Conservation (phyloP, 2,888 invertebrate genomes). For the Meloe dianella region DNA sequence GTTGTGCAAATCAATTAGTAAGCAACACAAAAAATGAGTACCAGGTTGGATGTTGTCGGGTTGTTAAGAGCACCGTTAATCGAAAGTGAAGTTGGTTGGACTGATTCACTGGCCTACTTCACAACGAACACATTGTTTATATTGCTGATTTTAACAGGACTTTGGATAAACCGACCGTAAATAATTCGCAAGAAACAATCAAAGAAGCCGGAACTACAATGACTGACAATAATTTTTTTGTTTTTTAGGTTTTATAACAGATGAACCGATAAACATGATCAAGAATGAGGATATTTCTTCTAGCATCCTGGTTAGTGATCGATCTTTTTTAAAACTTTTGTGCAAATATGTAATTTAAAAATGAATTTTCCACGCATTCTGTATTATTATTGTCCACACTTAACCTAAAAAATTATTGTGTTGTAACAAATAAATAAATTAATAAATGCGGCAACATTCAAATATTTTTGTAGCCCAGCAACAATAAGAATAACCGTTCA, state of each 20-base stretch:
- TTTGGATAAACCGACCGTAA: constrained; percentile 12
- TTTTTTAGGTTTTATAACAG: neutral
- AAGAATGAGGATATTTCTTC: neutral
- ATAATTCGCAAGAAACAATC: neutral
- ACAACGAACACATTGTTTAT: constrained; percentile 34
- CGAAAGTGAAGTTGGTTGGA: constrained; percentile 55
- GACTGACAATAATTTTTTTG: neutral
- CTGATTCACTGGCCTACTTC: constrained; percentile 55
- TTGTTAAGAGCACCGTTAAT: constrained; percentile 49
- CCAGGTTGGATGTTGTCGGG: constrained; percentile 10
- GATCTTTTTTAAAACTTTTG: too few species aligned
- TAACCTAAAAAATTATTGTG: constrained; percentile 33
- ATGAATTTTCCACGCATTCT: neutral
- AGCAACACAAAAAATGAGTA: neutral
- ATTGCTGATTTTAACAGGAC: constrained; percentile 14
- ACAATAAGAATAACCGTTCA: constrained; percentile 10
- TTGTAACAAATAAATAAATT: constrained; percentile 30
- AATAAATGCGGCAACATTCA: constrained; percentile 36
- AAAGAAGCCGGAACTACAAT: constrained; percentile 1
- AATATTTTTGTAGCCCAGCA: neutral
- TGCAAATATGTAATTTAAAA: neutral
- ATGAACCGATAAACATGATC: neutral
- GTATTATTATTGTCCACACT: constrained; percentile 11
- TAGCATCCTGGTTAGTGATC: neutral
- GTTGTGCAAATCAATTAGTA: neutral